Evolutionary conservation across 1,140 invertebrate genomes (phyloP).

Genomic region (Drosophila ohnishii): DNA sequence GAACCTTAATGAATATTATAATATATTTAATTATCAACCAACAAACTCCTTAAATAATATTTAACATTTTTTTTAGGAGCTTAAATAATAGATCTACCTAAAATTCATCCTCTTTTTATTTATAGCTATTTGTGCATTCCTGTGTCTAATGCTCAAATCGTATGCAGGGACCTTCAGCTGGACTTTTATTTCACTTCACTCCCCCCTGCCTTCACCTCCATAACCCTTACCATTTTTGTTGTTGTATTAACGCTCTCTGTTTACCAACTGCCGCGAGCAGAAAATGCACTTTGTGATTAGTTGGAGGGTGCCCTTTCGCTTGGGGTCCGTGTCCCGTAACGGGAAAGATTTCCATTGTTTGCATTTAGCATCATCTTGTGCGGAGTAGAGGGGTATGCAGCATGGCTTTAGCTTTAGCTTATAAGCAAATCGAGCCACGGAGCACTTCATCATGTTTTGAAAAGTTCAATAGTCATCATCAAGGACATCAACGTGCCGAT

Average conservation of each 20-base stretch:
- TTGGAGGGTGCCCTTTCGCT: conserved; percentile 64
- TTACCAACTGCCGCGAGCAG: conserved; percentile 77
- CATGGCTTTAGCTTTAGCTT: conserved; percentile 3
- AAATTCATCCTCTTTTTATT: background rate
- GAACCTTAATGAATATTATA: background rate
- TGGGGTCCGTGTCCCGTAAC: conserved; percentile 24
- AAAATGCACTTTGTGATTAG: conserved; percentile 81
- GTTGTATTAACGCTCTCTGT: conserved; percentile 25
- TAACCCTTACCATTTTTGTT: conserved; percentile 8
- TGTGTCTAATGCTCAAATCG: conserved; percentile 60
- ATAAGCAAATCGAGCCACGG: conserved; percentile 38
- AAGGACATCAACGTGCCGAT: conserved; percentile 77
- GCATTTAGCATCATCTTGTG: conserved; percentile 59
- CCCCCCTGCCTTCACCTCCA: background rate
- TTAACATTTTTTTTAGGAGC: background rate
- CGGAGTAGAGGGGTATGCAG: conserved; percentile 5
- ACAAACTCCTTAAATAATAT: background rate
- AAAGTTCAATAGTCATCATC: conserved; percentile 80
- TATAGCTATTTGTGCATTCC: background rate
- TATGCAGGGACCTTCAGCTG: conserved; percentile 71
- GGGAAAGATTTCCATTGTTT: conserved; percentile 55
- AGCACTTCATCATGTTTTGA: conserved; percentile 76
- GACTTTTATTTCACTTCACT: conserved; percentile 66
- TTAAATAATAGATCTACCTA: background rate
- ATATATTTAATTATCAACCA: background rate